Evolutionary conservation across 2,797 vertebrate genomes (phyloP).

Genomic region (Aldrovandia affinis): DNA sequence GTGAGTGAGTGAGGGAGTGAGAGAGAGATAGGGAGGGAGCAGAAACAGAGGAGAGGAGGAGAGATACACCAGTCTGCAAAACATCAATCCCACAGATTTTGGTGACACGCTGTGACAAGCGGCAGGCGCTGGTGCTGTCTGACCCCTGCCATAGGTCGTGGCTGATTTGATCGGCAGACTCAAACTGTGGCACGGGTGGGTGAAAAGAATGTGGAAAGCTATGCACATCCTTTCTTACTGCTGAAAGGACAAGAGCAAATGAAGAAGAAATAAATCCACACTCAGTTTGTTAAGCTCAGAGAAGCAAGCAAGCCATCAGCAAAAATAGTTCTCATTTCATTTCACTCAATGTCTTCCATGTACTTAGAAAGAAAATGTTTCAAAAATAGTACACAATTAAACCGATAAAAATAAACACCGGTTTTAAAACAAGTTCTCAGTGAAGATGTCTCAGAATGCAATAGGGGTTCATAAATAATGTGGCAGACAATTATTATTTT

Average conservation of each 20-base stretch:
- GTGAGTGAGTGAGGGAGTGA: too few relatives aligned
- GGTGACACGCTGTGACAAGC: slow-evolving; percentile 57
- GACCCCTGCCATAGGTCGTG: slow-evolving; percentile 45
- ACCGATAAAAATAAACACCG: background rate
- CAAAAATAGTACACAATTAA: background rate
- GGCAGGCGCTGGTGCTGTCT: slow-evolving; percentile 50
- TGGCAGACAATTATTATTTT: background rate
- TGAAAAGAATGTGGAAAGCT: background rate
- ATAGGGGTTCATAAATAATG: background rate
- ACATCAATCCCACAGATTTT: slow-evolving; percentile 61
- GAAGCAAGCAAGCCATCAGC: background rate
- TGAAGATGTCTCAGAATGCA: background rate
- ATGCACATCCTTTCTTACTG: background rate
- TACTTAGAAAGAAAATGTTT: background rate
- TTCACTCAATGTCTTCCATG: background rate
- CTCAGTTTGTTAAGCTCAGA: background rate
- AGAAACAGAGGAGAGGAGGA: too few relatives aligned
- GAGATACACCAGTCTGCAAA: slow-evolving; percentile 33
- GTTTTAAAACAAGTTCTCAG: background rate
- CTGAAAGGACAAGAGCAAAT: background rate
- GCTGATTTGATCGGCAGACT: slow-evolving; percentile 40
- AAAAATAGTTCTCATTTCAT: background rate
- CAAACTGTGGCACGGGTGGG: background rate
- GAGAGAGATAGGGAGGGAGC: background rate
- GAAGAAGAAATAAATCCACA: background rate